Evolutionary conservation across 30 jellyfish, hydroid and myxozoan genomes (phyloP), one percentile per base, ranked within the genome.

Genomic region (Sanderia malayensis): DNA sequence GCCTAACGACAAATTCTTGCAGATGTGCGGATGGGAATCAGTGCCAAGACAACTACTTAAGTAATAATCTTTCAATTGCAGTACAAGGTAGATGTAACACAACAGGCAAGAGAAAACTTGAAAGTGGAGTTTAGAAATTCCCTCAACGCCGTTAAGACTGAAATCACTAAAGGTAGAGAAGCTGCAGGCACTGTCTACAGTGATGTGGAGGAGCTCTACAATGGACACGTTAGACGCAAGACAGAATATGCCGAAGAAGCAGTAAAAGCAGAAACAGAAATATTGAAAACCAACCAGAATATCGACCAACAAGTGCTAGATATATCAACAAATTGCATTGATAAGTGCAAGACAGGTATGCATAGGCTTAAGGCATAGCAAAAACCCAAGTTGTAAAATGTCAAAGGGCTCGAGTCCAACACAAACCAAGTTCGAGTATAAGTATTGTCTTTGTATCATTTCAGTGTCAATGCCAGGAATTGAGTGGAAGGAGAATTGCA

Each of bases 211-310:
- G n/a, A n/a, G n/a, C n/a, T n/a, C n/a, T n/a, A n/a, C n/a, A n/a
- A n/a, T n/a, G n/a, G n/a, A n/a, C n/a, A n/a, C n/a, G n/a, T n/a
- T n/a, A n/a, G 30, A n/a, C 34, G 52, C 21, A 63, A 63, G 57
- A 32, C 49, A 24, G 75, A 55, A 8, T 18, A 41, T 41, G 55
- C 27, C 30, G 75, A 63, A 9, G 34, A 63, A 55, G 75, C 75
- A 63, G 59, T 17, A 18, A 31, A 18, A 22, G 57, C n/a, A 30
- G 57, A 18, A 7, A 31, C 21, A 17, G 2, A 7, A 28, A 63
- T n/a, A n/a, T n/a, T n/a, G n/a, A n/a, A n/a, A n/a, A n/a, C n/a
- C n/a, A n/a, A n/a, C n/a, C n/a, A n/a, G n/a, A n/a, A n/a, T n/a
- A n/a, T n/a, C n/a, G n/a, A n/a, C n/a, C n/a, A n/a, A n/a, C n/a